Evolutionary conservation across 2,797 vertebrate species (phyloP), one percentile per base, ranked within the genome.

Genomic region (Staurois parvus): DNA sequence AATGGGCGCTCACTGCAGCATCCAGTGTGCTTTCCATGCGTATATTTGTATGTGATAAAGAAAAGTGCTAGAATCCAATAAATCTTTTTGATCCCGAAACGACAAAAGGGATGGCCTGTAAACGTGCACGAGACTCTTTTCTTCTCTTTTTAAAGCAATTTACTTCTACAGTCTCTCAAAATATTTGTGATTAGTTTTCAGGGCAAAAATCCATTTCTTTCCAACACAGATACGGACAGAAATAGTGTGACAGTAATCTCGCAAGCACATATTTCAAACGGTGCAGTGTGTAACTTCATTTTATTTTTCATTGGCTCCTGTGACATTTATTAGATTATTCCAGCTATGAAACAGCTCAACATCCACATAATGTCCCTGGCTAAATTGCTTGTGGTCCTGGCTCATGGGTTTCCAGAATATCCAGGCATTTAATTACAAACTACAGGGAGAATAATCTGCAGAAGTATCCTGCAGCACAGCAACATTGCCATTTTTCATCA

Each of bases 321-420:
- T 83, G 80, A 87, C 85, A 79, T 79, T 74, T 74, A 79, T 87
- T 79, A 79, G 80, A 83, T 87, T 79, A 87, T 87, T 83, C 73
- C 29, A 78, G 75, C 79, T 42, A 69, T 79, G 69, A 74, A 86
- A 67, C 68, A 86, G 62, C 74, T 83, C 67, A 74, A 75, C 80
- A 74, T 83, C 85, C 85, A 83, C 70, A 79, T 67, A 67, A 79
- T 69, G 59, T 79, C 15, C 62, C 42, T 69, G 32, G 26, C 62
- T 74, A 83, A 87, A 83, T 79, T 86, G 80, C 70, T 83, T 86
- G 81, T 79, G 74, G 79, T 19, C 85, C 64, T 62, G 40, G n/a
- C 79, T 86, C 66, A 40, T 42, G 72, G 79, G 85, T 64, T 48
- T 78, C 64, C 64, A 78, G 73, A 78, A 78, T 83, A 86, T 48